Base-by-base conservation (phyloP, 2,113 vertebrate species). In the Scatophagus argus region DNA sequence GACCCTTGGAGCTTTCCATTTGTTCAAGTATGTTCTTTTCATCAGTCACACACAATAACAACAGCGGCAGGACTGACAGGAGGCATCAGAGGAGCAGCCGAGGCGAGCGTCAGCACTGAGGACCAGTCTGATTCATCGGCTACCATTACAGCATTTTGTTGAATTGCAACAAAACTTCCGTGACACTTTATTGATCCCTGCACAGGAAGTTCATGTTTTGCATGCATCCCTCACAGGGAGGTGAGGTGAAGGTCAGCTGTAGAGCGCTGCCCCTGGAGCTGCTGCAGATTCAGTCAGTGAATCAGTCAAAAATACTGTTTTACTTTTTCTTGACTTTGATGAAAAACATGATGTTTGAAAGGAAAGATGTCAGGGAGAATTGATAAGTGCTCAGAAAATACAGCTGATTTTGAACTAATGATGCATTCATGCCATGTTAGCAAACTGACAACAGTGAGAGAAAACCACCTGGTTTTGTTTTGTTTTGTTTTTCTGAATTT, bases 1-100 rank as follows among this genome's bases (percentile, higher is more conserved):
- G 66, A 81, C 36, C 77, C 79, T 73, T 27, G n/a, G 51, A 84
- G 72, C 63, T 59, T 64, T 76, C 79, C 38, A 19, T 84, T 85
- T 82, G 51, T 74, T 78, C 67, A 54, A 70, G 54, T 61, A 31
- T 62, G 61, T 76, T 78, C 44, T 70, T 74, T 77, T 77, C 70
- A 73, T 82, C 74, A 66, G 43, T 81, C 55, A 19, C 27, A 77
- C 32, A 66, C 52, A 79, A 67, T 62, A 74, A 74, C 54, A 56
- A 52, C 67, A 69, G 27, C 11, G 6, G 56, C 12, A 11, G 34
- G 49, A 59, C 36, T 69, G 81, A 73, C 68, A 73, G 84, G 14
- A 55, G 2, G 67, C 16, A 27, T 56, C 52, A 34, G 32, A 55
- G 44, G 31, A 46, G 25, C 56, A 39, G 47, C 31, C 41, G 56